A percentile compares a stretch with the other conserved stretches of the same genome.
phyloP scores from a whole-genome alignment of 2,113 vertebrate species.

The Rynchops niger region DNA sequence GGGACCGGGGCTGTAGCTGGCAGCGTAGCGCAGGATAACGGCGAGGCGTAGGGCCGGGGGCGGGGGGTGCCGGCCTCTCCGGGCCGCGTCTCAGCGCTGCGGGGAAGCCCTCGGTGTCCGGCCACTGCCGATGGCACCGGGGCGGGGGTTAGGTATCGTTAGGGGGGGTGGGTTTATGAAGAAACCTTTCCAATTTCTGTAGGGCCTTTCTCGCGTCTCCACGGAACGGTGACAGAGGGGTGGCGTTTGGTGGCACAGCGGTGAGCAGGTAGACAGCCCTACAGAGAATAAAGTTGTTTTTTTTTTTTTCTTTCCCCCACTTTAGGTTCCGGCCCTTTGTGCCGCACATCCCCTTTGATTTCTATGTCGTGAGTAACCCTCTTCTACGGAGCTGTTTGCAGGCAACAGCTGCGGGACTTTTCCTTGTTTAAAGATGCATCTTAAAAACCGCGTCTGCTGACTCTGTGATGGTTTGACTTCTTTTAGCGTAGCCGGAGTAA shows the following conservation, averaged over 20 bases:
- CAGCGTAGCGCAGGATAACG: not conserved
- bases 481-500: not conserved
- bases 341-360: conserved; percentile 96
- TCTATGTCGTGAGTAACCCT: conserved; percentile 89
- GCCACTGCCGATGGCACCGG: not conserved
- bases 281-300: not conserved
- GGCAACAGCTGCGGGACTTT: not conserved
- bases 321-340: conserved; percentile 94
- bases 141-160: not conserved
- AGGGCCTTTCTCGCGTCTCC: not conserved
- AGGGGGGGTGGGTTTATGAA: not conserved
- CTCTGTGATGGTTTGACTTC: not conserved
- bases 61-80: not conserved
- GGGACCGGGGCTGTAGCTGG: not conserved
- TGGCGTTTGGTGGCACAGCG: rapidly evolving
- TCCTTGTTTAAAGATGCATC: not conserved
- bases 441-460: not conserved
- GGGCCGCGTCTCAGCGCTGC: not conserved
- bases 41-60: not conserved
- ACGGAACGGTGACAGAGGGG: not conserved
- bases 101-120: not conserved
- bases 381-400: not conserved
- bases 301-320: not conserved
- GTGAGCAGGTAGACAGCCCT: rapidly evolving
- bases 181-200: not conserved